These are phyloP conservation scores for Peromyscus aztecus DNA, from an alignment of 2,797 vertebrate species.

Conservation along the genomic window DNA sequence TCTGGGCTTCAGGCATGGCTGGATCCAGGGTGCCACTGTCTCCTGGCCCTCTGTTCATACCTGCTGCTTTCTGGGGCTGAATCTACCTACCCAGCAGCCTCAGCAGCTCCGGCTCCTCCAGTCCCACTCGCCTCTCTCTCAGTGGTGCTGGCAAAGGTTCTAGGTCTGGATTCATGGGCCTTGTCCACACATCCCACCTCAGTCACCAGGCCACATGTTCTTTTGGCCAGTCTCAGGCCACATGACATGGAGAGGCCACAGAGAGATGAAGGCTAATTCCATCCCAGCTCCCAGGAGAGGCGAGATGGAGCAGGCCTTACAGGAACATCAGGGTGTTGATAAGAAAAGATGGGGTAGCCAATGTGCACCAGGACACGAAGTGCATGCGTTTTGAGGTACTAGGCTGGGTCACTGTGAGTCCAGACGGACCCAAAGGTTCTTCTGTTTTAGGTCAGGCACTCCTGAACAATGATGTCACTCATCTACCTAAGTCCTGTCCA, in stretches of 20 bases:
- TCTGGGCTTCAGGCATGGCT: not conserved
- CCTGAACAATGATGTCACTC: not conserved
- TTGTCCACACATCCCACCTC: not conserved
- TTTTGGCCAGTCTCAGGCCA: not conserved
- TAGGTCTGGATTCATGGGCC: not conserved
- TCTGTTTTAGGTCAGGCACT: not conserved
- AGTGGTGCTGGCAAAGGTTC: not conserved
- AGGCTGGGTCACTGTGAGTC: fast-evolving
- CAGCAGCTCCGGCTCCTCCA: not conserved
- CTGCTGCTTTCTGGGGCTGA: not conserved
- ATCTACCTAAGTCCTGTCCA: not conserved
- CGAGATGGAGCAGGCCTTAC: not conserved
- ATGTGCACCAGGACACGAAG: not conserved
- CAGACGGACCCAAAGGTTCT: not conserved
- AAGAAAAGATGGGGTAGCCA: not conserved
- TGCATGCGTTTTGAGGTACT: not conserved
- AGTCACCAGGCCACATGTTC: not conserved
- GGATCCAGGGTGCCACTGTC: not conserved
- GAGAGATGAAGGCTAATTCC: not conserved
- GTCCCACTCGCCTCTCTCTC: not conserved
- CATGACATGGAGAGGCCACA: not conserved
- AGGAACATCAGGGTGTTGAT: not conserved
- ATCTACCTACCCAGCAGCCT: not conserved
- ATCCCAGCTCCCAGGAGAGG: not conserved
- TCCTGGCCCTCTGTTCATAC: too few species aligned